Evolutionary conservation across 1,140 invertebrate species (phyloP).

Genomic region (Cotesia chilonis): DNA sequence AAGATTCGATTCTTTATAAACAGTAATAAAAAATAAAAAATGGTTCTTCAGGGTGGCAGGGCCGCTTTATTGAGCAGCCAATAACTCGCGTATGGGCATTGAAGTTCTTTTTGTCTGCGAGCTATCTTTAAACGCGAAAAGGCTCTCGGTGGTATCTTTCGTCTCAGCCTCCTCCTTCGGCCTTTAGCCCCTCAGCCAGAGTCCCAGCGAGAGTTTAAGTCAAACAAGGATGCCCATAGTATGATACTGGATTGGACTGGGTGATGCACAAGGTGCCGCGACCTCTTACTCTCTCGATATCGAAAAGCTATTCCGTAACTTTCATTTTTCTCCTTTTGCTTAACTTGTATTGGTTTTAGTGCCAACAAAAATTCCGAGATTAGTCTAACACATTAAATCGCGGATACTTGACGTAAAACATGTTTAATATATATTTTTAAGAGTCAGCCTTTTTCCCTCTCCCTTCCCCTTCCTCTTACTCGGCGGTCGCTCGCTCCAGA

Average conservation of each 20-base stretch:
- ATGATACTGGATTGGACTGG: background rate
- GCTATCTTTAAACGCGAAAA: constrained; percentile 64
- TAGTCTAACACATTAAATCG: too few species aligned
- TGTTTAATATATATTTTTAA: too few species aligned
- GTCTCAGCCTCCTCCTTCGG: background rate
- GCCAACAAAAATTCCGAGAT: too few species aligned
- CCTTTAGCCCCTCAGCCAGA: background rate
- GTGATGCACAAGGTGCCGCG: constrained; percentile 6
- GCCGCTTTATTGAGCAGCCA: constrained; percentile 27
- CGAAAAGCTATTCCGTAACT: constrained; percentile 3
- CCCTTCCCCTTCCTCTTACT: too few species aligned
- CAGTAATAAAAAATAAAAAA: constrained; percentile 4
- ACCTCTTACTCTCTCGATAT: constrained; percentile 13
- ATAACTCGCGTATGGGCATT: constrained; percentile 34
- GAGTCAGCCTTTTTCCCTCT: too few species aligned
- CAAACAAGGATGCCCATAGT: background rate
- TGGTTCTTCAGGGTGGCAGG: constrained; percentile 19
- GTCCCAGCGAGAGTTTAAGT: too few species aligned
- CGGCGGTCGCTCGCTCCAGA: too few species aligned
- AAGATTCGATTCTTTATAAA: background rate
- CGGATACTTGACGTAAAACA: too few species aligned
- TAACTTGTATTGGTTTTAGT: too few species aligned
- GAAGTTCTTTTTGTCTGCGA: constrained; percentile 29
- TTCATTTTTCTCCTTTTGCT: background rate
- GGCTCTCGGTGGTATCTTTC: constrained; percentile 60